phyloP scores from a whole-genome alignment of 2,888 invertebrate species.

The Oegoconia quadripuncta region DNA sequence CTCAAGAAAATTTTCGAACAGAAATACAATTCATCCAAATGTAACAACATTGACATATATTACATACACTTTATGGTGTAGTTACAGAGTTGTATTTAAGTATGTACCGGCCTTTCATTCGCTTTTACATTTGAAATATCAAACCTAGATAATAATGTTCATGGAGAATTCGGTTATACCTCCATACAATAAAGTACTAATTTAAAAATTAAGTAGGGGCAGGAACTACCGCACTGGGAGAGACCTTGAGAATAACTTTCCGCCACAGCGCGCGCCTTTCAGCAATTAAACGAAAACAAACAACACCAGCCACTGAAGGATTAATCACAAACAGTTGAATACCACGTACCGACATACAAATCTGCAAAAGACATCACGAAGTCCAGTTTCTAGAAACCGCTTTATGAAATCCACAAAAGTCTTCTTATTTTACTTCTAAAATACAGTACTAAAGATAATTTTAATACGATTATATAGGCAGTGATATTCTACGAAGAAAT shows the following conservation, averaged over 20 bases:
- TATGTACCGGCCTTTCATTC: too few species aligned
- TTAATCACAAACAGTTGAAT: constrained; percentile 21
- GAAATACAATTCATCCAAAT: too few species aligned
- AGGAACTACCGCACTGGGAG: constrained; percentile 47
- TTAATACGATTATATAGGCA: constrained; percentile 65
- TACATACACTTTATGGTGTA: too few species aligned
- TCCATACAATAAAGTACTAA: background rate
- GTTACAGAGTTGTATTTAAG: too few species aligned
- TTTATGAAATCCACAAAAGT: constrained; percentile 40
- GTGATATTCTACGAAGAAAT: constrained; percentile 59
- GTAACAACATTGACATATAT: too few species aligned
- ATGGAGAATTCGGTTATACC: too few species aligned
- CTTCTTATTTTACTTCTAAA: constrained; percentile 54
- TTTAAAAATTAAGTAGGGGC: constrained; percentile 12
- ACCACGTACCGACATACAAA: constrained; percentile 69
- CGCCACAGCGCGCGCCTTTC: constrained; percentile 39
- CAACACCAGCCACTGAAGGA: too few species aligned
- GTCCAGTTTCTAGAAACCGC: constrained; percentile 40
- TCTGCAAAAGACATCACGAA: constrained; percentile 69
- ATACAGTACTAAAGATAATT: constrained; percentile 55
- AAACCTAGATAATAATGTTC: too few species aligned
- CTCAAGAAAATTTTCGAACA: too few species aligned
- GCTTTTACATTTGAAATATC: too few species aligned
- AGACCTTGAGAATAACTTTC: constrained; percentile 51
- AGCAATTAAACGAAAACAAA: constrained; percentile 41